These are phyloP conservation scores for Odobenus rosmarus DNA, from an alignment of 2,113 vertebrate genomes.

Conservation along the genomic window DNA sequence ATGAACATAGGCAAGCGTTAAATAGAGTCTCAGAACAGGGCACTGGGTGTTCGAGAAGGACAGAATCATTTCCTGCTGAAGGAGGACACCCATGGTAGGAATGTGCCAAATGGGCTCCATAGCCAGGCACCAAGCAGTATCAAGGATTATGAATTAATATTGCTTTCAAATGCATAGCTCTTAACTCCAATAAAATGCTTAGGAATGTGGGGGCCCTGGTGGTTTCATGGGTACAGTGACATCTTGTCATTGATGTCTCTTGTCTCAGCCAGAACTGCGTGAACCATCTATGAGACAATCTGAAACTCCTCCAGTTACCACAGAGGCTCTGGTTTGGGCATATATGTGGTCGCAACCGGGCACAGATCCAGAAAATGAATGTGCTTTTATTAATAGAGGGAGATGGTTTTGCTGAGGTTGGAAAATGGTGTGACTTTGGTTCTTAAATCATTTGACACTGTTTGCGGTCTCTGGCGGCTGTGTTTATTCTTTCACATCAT, in stretches of 20 bases:
- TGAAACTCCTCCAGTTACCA: conserved; percentile 69
- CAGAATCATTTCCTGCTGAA: not conserved
- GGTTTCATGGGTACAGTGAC: not conserved
- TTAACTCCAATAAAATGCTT: not conserved
- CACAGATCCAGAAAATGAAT: conserved; percentile 30
- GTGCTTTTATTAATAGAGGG: conserved; percentile 57
- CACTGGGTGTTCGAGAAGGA: not conserved
- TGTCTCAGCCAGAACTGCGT: not conserved
- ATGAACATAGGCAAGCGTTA: not conserved
- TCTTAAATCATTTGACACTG: conserved; percentile 1
- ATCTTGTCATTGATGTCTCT: not conserved
- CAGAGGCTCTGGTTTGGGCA: conserved; percentile 45
- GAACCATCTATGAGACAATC: conserved; percentile 25
- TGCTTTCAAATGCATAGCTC: not conserved
- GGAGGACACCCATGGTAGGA: not conserved
- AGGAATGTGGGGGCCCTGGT: not conserved
- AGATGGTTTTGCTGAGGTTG: conserved; percentile 63
- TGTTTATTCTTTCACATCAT: conserved; percentile 38
- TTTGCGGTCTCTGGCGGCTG: conserved; percentile 49
- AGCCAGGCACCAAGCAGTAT: not conserved
- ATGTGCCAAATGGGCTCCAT: not conserved
- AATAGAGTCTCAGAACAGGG: not conserved
- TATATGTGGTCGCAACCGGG: conserved; percentile 55
- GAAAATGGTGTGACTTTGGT: conserved; percentile 42
- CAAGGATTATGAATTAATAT: not conserved